Evolutionary conservation across 2,113 vertebrate genomes (phyloP).

Genomic region (Rattus rattus): DNA sequence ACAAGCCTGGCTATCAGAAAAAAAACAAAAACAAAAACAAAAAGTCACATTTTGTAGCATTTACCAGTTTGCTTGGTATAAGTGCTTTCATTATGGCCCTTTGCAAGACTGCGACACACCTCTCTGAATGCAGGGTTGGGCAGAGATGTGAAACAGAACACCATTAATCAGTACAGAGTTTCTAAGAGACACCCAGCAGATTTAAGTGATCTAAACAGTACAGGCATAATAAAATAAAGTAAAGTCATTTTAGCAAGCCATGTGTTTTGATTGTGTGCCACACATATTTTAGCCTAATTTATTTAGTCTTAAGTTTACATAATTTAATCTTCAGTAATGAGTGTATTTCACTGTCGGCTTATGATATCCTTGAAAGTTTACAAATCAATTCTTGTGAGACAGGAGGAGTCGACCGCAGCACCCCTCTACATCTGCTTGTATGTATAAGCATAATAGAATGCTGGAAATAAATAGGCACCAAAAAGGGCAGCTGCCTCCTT

Average conservation of each 20-base stretch:
- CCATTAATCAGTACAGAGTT: background rate
- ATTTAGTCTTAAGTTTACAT: conserved; percentile 32
- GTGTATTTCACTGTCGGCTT: background rate
- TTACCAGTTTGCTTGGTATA: conserved; percentile 33
- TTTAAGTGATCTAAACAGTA: background rate
- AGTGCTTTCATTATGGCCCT: background rate
- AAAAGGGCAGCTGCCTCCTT: background rate
- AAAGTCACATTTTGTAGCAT: background rate
- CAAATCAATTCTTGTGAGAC: background rate
- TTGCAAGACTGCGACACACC: background rate
- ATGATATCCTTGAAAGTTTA: background rate
- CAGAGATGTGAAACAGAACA: background rate
- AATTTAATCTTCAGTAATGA: conserved; percentile 34
- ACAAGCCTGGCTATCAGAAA: background rate
- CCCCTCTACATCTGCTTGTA: background rate
- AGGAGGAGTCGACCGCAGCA: background rate
- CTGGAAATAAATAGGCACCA: background rate
- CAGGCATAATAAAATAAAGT: background rate
- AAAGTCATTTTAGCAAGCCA: conserved; percentile 14
- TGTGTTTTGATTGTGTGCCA: background rate
- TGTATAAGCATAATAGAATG: background rate
- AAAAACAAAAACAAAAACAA: background rate
- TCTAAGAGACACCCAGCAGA: background rate
- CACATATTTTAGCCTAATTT: conserved; percentile 25
- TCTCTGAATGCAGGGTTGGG: background rate